Evolutionary conservation across 2,888 invertebrate genomes (phyloP), one percentile per base, ranked within the genome.

Genomic region (Cremastobaeus sp.): DNA sequence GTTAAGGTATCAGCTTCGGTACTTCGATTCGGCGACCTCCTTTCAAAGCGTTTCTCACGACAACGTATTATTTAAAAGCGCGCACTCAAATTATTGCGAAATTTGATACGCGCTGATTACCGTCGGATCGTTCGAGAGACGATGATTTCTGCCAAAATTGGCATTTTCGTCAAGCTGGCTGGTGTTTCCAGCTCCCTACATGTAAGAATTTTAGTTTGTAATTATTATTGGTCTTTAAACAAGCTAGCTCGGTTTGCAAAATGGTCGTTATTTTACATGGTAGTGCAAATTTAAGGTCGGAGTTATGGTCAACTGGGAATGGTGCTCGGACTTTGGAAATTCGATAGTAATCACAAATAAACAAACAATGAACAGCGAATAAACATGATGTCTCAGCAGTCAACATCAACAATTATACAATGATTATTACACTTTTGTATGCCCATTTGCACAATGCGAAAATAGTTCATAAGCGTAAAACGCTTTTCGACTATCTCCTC

Each of bases 1-100:
- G 71, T 64, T 59, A 71, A 50, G 57, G 59, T 71, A 64, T 71
- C 64, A 41, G 34, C 50, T 59, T 52, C 39, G n/a, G 18, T 20
- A 9, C 30, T 28, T 59, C 52, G 28, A 39, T 45, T 47, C 30
- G 9, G 12, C 39, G 41, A 68, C 66, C 34, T 60, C 43, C 43
- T 37, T 62, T 60, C 41, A 45, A 35, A 60, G 35, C 21, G 32
- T 28, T 34, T 14, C 41, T 55, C 28, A 2, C 14, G 30, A n/a
- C 35, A 52, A 17, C 25, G 18, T 52, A 41, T 45, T 54, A 47
- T 69, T 52, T 60, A 52, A 60, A 69, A 66, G 30, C 45, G 59
- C 59, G 68, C 52, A 20, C 21, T 68, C 45, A 55, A 55, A 59
- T 68, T 68, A 50, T 68, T 17, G 15, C 43, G 43, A 35, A 68